Base-by-base conservation (phyloP, 1,140 invertebrate species). In the Nasonia vitripennis region DNA sequence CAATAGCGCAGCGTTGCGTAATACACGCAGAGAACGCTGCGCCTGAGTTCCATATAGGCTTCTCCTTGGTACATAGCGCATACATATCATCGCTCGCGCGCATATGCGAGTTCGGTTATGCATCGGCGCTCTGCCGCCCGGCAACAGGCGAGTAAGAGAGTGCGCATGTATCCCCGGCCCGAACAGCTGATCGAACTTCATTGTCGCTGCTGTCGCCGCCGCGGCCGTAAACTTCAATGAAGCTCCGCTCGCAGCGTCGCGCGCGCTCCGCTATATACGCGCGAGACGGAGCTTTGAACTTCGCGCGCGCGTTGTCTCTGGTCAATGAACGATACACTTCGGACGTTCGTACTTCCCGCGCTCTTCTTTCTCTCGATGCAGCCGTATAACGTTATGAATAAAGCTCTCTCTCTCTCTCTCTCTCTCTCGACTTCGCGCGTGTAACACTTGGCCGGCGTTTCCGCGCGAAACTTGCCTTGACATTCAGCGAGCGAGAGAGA, bases 111-210 rank as follows among this genome's bases (percentile, higher is more conserved):
- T 62, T 62, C 55, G 55, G 17, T 62, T 62, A 62, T 20, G 17
- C 17, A 1, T 17, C 12, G 68, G 2, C 62, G 41, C 41, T 37
- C 0, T 45, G 41, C 83, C 86, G 87, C 89, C 81, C 89, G 78
- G 88, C 89, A 89, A 89, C 89, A 89, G 81, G 73, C 73, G 83
- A 34, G 27, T 27, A 27, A 27, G 27, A 27, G 80, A 83, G 87
- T 68, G 86, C 73, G 87, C 74, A 84, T 81, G 34, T 37, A 37
- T 37, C 34, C 34, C 78, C 70, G 78, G 81, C 75, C 70, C 34
- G 23, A 73, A 79, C 83, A 84, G 77, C 75, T 84, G 75, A 79
- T 84, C 77, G 83, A 37, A 79, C 75, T 73, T 84, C 34, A 84
- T 71, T 70, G 74, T 78, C 48, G 37, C 77, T 34, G 11, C 14